These are phyloP conservation scores for Talpa occidentalis DNA, from an alignment of 2,113 vertebrate genomes.

Conservation along the genomic window DNA sequence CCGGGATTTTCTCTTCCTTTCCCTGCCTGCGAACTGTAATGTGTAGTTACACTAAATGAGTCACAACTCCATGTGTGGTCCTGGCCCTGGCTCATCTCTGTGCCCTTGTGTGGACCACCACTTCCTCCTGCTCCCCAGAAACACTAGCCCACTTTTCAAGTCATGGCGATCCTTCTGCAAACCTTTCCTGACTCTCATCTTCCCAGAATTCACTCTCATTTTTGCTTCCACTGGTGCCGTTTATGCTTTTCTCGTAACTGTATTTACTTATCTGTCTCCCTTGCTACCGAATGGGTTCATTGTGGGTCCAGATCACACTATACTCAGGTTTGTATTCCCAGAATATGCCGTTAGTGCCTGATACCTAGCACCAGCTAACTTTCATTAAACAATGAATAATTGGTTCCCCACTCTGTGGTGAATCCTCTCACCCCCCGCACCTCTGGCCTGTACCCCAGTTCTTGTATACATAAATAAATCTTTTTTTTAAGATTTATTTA, in stretches of 20 bases:
- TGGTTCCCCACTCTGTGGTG: too few relatives aligned
- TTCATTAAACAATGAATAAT: neutral
- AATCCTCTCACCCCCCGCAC: too few relatives aligned
- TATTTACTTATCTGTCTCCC: neutral
- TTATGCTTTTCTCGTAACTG: neutral
- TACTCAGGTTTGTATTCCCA: neutral
- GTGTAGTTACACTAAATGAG: neutral
- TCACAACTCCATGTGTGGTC: neutral
- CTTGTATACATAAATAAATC: too few relatives aligned
- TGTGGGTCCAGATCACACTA: neutral
- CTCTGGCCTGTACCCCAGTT: too few relatives aligned
- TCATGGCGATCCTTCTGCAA: neutral
- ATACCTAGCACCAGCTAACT: neutral
- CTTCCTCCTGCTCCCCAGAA: neutral
- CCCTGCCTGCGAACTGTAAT: neutral
- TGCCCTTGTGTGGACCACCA: neutral
- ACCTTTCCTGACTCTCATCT: neutral
- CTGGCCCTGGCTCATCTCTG: neutral
- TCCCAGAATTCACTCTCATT: neutral
- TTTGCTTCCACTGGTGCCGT: neutral
- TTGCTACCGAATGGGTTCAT: neutral
- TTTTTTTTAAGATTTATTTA: too few relatives aligned
- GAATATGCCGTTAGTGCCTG: neutral
- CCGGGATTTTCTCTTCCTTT: constrained; percentile 5
- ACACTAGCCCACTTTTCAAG: neutral